Evolutionary conservation across 2,113 vertebrate species (phyloP).

Genomic region (Recurvirostra avosetta): DNA sequence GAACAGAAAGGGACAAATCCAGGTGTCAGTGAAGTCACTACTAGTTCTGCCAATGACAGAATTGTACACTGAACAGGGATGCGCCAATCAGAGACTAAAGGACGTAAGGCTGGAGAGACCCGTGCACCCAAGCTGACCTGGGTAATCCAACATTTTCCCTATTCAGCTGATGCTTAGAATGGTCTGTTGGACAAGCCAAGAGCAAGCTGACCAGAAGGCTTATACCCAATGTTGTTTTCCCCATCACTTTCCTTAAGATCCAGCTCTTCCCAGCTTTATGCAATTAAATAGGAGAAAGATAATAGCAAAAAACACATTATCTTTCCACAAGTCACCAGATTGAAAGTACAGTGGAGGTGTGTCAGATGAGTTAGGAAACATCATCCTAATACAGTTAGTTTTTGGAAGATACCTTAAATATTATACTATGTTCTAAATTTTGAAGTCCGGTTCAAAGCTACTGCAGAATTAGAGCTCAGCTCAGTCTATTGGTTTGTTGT

Average conservation of each 20-base stretch:
- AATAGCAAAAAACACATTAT: rapidly evolving
- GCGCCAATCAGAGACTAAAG: not conserved
- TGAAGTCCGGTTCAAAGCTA: not conserved
- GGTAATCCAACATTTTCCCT: not conserved
- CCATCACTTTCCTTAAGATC: not conserved
- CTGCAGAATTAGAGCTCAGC: not conserved
- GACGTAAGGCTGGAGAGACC: not conserved
- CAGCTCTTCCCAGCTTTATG: not conserved
- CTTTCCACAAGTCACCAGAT: not conserved
- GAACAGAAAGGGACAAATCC: not conserved
- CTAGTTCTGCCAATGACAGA: not conserved
- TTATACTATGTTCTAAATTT: not conserved
- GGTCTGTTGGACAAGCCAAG: not conserved
- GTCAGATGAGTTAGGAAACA: not conserved
- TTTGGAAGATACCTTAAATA: not conserved
- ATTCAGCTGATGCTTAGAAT: not conserved
- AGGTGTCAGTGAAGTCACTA: not conserved
- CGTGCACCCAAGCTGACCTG: not conserved
- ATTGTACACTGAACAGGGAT: not conserved
- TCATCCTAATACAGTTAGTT: not conserved
- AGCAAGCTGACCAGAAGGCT: not conserved
- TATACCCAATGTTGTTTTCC: not conserved
- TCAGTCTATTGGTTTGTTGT: not conserved
- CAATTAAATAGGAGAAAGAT: not conserved
- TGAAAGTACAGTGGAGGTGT: rapidly evolving